These are phyloP conservation scores for Dicerorhinus sumatrensis DNA, from an alignment of 2,113 vertebrate genomes.

Conservation along the genomic window DNA sequence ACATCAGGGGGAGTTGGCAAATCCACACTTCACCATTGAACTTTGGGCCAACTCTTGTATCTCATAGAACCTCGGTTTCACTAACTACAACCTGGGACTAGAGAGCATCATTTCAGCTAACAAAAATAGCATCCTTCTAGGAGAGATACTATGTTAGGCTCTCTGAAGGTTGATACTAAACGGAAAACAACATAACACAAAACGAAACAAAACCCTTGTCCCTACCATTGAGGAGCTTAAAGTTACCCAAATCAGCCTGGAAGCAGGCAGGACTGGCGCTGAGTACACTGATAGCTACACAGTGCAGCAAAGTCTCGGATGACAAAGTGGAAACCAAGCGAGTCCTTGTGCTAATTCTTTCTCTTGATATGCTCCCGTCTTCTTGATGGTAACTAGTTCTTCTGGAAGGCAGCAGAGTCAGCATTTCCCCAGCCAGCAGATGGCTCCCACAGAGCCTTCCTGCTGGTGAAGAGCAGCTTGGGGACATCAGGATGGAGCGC, in stretches of 20 bases:
- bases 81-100: background rate
- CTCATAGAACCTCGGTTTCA: background rate
- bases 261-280: background rate
- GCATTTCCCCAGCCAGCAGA: background rate
- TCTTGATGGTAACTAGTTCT: background rate
- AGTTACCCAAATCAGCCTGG: no score
- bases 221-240: background rate
- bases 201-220: background rate
- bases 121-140: background rate
- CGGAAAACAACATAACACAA: background rate
- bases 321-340: background rate
- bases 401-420: background rate
- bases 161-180: background rate
- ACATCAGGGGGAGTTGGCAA: background rate
- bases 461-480: background rate
- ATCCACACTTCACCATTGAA: background rate
- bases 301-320: no score
- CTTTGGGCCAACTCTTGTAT: background rate
- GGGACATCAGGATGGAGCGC: background rate
- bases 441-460: background rate
- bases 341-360: background rate
- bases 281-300: fast-evolving
- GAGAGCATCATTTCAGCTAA: background rate
- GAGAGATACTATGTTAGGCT: background rate
- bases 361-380: fast-evolving